Percentiles rank a stretch among this genome's conserved stretches.
These are phyloP conservation scores for Pollenia griseotomentosa DNA, from an alignment of 2,888 invertebrate genomes.

Conservation along the genomic window DNA sequence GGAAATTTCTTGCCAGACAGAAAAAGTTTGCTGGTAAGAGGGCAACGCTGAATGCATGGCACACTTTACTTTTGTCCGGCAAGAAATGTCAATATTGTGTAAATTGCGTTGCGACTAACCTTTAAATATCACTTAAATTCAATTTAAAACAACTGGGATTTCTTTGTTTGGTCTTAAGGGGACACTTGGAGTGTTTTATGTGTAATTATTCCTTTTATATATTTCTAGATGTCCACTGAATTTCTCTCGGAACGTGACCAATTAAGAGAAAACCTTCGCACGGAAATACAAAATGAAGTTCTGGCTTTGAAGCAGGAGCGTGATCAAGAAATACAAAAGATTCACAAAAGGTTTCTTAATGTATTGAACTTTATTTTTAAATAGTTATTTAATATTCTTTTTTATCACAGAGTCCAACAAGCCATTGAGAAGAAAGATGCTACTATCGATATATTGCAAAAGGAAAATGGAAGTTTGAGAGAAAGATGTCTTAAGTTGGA, in stretches of 20 bases:
- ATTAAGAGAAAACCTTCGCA: slow-evolving; percentile 86
- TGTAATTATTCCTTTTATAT: neutral
- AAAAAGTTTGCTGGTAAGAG: too few species aligned
- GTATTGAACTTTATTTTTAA: neutral
- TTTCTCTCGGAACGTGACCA: slow-evolving; percentile 86
- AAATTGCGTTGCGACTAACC: neutral
- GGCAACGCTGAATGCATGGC: too few species aligned
- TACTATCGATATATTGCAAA: slow-evolving; percentile 89
- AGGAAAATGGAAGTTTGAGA: slow-evolving; percentile 89
- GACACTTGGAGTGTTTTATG: too few species aligned
- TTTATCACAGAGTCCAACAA: slow-evolving; percentile 88
- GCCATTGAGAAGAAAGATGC: slow-evolving; percentile 92
- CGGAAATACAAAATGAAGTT: slow-evolving; percentile 87
- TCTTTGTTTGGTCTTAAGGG: too few species aligned
- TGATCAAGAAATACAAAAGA: slow-evolving; percentile 91
- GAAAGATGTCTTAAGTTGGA: slow-evolving; percentile 91
- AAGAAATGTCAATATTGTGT: too few species aligned
- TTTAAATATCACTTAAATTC: neutral
- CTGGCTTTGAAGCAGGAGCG: slow-evolving; percentile 87
- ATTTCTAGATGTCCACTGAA: slow-evolving; percentile 84
- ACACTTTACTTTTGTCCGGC: too few species aligned
- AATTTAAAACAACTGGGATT: too few species aligned
- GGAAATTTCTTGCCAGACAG: too few species aligned
- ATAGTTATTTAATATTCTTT: neutral
- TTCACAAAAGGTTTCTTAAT: slow-evolving; percentile 89